phyloP scores from a whole-genome alignment of 2,888 invertebrate genomes.

The Drosophila formosana region DNA sequence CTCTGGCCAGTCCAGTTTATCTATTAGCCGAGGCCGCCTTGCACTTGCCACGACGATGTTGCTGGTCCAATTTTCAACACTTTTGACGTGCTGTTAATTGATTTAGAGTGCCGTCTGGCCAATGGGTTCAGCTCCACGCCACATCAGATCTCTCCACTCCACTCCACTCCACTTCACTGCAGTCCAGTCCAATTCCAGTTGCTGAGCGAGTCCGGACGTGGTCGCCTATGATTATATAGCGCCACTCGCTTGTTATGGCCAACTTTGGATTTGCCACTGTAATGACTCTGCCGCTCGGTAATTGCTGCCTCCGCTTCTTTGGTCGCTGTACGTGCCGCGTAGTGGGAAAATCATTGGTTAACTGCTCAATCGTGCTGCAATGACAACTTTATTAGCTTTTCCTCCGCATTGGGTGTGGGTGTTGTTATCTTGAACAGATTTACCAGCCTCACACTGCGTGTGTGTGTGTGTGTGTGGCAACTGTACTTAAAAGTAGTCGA shows the following conservation, averaged over 20 bases:
- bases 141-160: conserved; percentile 4
- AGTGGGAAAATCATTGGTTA: conserved; percentile 64
- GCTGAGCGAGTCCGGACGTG: conserved; percentile 21
- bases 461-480: conserved; percentile 17
- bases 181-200: not conserved
- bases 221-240: conserved; percentile 77
- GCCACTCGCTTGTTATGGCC: conserved; percentile 76
- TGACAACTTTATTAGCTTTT: conserved; percentile 76
- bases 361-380: conserved; percentile 74
- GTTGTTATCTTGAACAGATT: conserved; percentile 4
- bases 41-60: conserved; percentile 34
- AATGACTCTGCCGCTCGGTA: conserved; percentile 68
- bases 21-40: conserved; percentile 53
- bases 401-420: conserved; percentile 25
- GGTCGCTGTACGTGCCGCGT: conserved; percentile 59
- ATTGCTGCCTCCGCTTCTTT: conserved; percentile 62
- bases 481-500: conserved; percentile 14
- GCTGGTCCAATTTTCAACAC: conserved; percentile 80
- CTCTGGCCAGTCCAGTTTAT: conserved; percentile 39
- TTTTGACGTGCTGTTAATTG: conserved; percentile 81
- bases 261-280: conserved; percentile 72
- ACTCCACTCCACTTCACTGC: conserved; percentile 6
- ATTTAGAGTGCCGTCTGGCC: conserved; percentile 74
- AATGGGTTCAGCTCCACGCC: conserved; percentile 26
- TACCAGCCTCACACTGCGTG: not conserved